Evolutionary conservation across 2,888 invertebrate species (phyloP), one percentile per base, ranked within the genome.

Genomic region (Metopia argyrocephala): DNA sequence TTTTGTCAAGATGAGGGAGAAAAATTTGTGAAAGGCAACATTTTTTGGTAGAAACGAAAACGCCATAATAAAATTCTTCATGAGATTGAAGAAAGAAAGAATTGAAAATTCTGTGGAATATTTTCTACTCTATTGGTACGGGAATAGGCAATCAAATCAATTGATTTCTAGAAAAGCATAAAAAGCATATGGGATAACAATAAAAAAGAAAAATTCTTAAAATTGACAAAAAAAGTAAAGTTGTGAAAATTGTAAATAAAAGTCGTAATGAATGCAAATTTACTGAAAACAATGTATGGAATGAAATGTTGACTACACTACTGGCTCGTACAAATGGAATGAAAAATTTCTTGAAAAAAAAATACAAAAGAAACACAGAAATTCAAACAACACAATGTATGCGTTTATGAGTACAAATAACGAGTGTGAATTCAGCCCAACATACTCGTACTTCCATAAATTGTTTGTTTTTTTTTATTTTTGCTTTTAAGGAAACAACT

Each of bases 241-340:
- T 28, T 38, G 50, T 52, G n/a, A 78, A 73, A 73, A 66, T 52
- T 78, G 20, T 61, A 31, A 54, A 62, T 45, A 25, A 59, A 70
- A 69, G 31, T 70, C 52, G 61, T 65, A 70, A 66, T 66, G 75
- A 75, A 79, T 75, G 75, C 66, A 75, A 79, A 79, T 79, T 75
- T 74, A 54, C 23, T 18, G 52, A 69, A 74, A 79, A 69, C 73
- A 57, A 61, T 70, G 38, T 46, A 48, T 73, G 45, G 20, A 64
- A 25, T 52, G 52, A 5, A 56, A 74, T 74, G 45, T 28, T 46
- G 65, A 20, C 38, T 52, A 52, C 20, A n/a, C n/a, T n/a, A n/a
- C n/a, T n/a, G n/a, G n/a, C n/a, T n/a, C n/a, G n/a, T n/a, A n/a
- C n/a, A n/a, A n/a, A n/a, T n/a, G n/a, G 25, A 57, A n/a, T 68